Evolutionary conservation across 2,888 invertebrate species (phyloP).

Genomic region (Chrysolina haemoptera): DNA sequence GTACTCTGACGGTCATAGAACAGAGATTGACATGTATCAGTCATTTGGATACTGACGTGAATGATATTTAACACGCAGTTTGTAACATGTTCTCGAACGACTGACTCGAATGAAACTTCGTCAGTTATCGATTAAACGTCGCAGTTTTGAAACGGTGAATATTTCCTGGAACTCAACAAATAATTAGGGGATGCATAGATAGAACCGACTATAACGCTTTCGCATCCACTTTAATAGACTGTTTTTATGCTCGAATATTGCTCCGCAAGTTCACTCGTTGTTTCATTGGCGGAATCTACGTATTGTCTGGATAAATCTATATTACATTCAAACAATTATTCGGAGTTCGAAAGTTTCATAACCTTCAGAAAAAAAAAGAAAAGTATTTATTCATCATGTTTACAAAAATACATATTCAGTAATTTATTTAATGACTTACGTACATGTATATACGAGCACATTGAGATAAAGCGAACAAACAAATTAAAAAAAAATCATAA

Average conservation of each 20-base stretch:
- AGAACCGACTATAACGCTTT: not conserved
- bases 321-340: no score
- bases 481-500: no score
- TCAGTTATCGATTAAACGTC: conserved; percentile 6
- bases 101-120: conserved; percentile 2
- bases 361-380: no score
- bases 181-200: not conserved
- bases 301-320: no score
- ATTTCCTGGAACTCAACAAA: not conserved
- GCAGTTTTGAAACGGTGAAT: not conserved
- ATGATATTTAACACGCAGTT: not conserved
- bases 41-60: not conserved
- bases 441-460: no score
- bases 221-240: not conserved
- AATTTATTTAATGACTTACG: no score
- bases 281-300: not conserved
- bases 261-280: not conserved
- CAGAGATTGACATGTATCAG: not conserved
- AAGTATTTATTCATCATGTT: no score
- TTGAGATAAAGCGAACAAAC: no score
- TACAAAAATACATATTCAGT: no score
- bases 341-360: no score
- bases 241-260: not conserved
- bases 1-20: not conserved
- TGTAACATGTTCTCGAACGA: not conserved